Conservation (phyloP, 2,888 invertebrate species). For the Apocheima hispidaria region DNA sequence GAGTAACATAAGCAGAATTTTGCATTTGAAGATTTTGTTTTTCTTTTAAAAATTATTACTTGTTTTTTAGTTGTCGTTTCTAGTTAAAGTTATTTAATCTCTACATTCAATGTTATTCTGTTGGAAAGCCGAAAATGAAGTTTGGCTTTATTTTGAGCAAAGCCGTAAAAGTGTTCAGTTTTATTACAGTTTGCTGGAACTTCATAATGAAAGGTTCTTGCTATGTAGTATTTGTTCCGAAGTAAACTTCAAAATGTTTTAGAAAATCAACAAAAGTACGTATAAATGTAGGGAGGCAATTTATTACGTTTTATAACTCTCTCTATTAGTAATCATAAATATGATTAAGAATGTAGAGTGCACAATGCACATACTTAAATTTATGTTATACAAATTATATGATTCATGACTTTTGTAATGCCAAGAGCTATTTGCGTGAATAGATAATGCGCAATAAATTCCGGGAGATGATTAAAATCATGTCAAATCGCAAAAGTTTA, state of each 20-base stretch:
- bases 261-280: not conserved
- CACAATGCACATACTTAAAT: too few species aligned
- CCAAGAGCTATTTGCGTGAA: too few species aligned
- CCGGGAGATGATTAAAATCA: too few species aligned
- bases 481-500: too few species aligned
- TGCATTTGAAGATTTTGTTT: too few species aligned
- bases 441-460: too few species aligned
- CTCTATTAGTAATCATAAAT: too few species aligned
- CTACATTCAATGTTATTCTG: not conserved
- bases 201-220: slow-evolving; percentile 18
- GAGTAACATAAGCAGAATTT: too few species aligned
- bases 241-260: slow-evolving; percentile 9
- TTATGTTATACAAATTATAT: too few species aligned
- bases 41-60: not conserved
- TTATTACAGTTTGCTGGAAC: slow-evolving; percentile 24
- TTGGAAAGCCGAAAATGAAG: slow-evolving; percentile 11
- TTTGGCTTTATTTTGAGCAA: slow-evolving; percentile 8
- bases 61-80: not conserved
- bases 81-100: not conserved
- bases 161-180: slow-evolving; percentile 24
- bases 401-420: too few species aligned
- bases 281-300: not conserved
- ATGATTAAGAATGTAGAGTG: too few species aligned
- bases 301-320: not conserved
- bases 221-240: slow-evolving; percentile 10